Base-by-base conservation (phyloP, 2,797 vertebrate species). In the Peromyscus nudipes region DNA sequence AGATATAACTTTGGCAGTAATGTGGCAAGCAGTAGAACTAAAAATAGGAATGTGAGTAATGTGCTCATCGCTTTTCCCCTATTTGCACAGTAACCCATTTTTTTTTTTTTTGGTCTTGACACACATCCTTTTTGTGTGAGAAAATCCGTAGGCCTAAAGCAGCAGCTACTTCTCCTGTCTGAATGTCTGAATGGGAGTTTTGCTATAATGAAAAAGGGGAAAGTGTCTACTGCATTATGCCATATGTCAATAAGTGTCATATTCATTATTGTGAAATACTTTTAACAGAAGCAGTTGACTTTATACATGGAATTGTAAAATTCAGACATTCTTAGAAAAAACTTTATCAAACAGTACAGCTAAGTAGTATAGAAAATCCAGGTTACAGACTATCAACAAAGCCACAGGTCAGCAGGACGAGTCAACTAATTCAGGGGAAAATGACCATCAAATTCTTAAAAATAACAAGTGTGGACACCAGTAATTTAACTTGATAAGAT, bases 1-100 rank as follows among this genome's bases (percentile, higher is more conserved):
- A 91, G 92, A 95, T 92, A 46, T 46, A 88, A 67, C 73, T 82
- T 84, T 92, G 95, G 93, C 94, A 94, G 89, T 86, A 92, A 52
- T 46, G 82, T 77, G 64, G 37, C 92, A 96, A n/a, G 83, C 94
- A 88, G 83, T n/a, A 34, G 49, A 92, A 76, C 88, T 96, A 95
- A 97, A 97, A 92, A 95, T 89, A 96, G 60, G 57, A 75, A 81
- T 87, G 34, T 60, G 90, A 95, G 81, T 67, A 85, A 88, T 75
- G 60, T 76, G 80, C 17, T 93, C 71, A 49, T 31, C 29, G 17
- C 79, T 91, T 96, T 77, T 14, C 92, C 85, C 85, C 96, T 79
- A n/a, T 82, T 97, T 97, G 80, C 92, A 97, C 92, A 92, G 86
- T 96, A 92, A 88, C 97, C 93, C 64, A 90, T 62, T 85, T 96